These are phyloP conservation scores for Thumatha senex DNA, from an alignment of 2,888 invertebrate genomes.

Conservation along the genomic window DNA sequence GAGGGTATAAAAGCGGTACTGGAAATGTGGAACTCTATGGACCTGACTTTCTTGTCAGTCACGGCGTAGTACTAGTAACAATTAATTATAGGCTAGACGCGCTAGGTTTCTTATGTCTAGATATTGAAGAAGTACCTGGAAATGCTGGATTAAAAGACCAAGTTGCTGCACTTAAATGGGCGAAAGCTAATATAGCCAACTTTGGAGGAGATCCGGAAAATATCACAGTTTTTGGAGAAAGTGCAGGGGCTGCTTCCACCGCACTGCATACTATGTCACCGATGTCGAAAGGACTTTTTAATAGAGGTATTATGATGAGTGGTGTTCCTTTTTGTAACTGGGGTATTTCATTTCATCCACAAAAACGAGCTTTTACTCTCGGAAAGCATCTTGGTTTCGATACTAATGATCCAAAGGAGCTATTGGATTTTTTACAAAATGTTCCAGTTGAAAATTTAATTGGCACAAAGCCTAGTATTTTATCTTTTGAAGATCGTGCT, in stretches of 20 bases:
- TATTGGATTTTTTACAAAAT: slow-evolving; percentile 52
- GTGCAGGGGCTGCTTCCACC: slow-evolving; percentile 48
- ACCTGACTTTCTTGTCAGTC: slow-evolving; percentile 52
- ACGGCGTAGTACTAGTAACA: slow-evolving; percentile 53
- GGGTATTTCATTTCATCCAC: slow-evolving; percentile 42
- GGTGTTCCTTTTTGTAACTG: slow-evolving; percentile 52
- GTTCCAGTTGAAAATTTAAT: slow-evolving; percentile 46
- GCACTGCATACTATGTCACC: slow-evolving; percentile 48
- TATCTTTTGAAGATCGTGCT: slow-evolving; percentile 42
- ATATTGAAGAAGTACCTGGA: slow-evolving; percentile 51
- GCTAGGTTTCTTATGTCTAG: slow-evolving; percentile 50
- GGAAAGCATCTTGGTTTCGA: slow-evolving; percentile 51
- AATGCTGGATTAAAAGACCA: slow-evolving; percentile 58
- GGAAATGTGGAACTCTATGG: slow-evolving; percentile 49
- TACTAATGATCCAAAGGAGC: slow-evolving; percentile 44
- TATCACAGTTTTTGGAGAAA: slow-evolving; percentile 56
- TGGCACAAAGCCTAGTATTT: slow-evolving; percentile 38
- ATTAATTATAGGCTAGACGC: slow-evolving; percentile 55
- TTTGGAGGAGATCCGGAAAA: slow-evolving; percentile 55
- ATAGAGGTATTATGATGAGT: slow-evolving; percentile 49
- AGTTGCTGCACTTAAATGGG: slow-evolving; percentile 50
- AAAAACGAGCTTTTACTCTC: slow-evolving; percentile 47
- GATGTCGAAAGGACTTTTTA: slow-evolving; percentile 51
- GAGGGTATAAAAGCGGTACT: slow-evolving; percentile 49
- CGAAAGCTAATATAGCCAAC: slow-evolving; percentile 43